Percentiles rank a stretch among this genome's conserved stretches.
These are phyloP conservation scores for Cephus nigrinus DNA, from an alignment of 2,888 invertebrate species.

Conservation along the genomic window DNA sequence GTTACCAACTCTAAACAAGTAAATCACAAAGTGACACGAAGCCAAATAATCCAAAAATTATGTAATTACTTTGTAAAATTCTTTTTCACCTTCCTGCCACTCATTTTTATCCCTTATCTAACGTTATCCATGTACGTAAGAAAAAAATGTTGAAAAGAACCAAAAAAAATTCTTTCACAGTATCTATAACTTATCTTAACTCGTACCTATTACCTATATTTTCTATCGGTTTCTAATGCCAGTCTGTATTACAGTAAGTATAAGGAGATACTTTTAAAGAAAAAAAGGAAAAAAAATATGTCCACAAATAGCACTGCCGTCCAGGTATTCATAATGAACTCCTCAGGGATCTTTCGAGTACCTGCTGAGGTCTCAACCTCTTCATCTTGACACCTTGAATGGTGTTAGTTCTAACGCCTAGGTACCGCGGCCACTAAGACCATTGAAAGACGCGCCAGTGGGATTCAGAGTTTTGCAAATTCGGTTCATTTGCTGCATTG, in stretches of 20 bases:
- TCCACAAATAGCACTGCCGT: background rate
- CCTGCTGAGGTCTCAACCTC: slow-evolving; percentile 45
- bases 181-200: background rate
- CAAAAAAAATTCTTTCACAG: background rate
- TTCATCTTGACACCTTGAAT: slow-evolving; percentile 61
- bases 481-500: slow-evolving; percentile 66
- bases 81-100: background rate
- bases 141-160: background rate
- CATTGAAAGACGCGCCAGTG: slow-evolving; percentile 30
- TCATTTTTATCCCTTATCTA: background rate
- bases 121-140: background rate
- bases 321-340: slow-evolving; percentile 50
- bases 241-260: background rate
- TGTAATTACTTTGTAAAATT: background rate
- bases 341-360: slow-evolving; percentile 45
- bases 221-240: background rate
- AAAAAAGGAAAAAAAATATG: background rate
- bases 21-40: background rate
- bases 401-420: slow-evolving; percentile 66
- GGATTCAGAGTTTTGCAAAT: slow-evolving; percentile 59
- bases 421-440: slow-evolving; percentile 49
- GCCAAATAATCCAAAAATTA: too few relatives aligned
- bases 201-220: background rate
- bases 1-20: background rate
- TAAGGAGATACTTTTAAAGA: background rate